Evolutionary conservation across 2,888 invertebrate genomes (phyloP), one percentile per base, ranked within the genome.

Genomic region (Sesia apiformis): DNA sequence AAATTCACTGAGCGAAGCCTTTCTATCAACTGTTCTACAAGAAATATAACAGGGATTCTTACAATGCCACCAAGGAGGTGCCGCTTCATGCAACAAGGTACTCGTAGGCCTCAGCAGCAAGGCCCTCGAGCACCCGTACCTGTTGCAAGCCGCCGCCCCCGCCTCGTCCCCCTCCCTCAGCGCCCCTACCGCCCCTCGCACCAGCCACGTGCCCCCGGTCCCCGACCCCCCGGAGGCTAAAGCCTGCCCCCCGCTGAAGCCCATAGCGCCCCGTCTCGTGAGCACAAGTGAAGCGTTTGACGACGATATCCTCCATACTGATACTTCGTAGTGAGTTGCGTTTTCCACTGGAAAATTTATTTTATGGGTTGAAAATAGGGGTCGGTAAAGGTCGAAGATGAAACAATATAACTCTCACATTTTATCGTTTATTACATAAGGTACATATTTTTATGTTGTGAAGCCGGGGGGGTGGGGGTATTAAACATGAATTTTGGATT

Each of bases 301-400:
- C 0, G 78, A 78, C 0, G 89, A 86, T 74, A 87, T 76, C 40
- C 86, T 72, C 87, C 88, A 88, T 0, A 89, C 81, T 3, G 86
- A 81, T 0, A 87, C 80, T 62, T 88, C 88, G 67, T 89, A 88
- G 68, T 88, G 81, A 0, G 89, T 86, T 38, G 89, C 89, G 60
- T 89, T 88, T 62, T 88, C 88, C 52, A 88, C 89, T 89, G 73
- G 46, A 46, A 46, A 4, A n/a, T n/a, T 43, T 43, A 7, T 43
- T 43, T 7, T 43, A 4, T 23, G 23, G 23, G 23, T 23, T 23
- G 23, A 23, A 23, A 23, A 23, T 23, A 23, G 23, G 23, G 23
- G 23, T 23, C 23, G 23, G 23, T 23, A 23, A 23, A 23, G 23
- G 23, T 23, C 23, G 23, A 2, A 23, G 23, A 23, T 23, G 23